These are phyloP conservation scores for Oryzias dopingdopingensis DNA, from an alignment of 2,797 vertebrate genomes.

Conservation along the genomic window DNA sequence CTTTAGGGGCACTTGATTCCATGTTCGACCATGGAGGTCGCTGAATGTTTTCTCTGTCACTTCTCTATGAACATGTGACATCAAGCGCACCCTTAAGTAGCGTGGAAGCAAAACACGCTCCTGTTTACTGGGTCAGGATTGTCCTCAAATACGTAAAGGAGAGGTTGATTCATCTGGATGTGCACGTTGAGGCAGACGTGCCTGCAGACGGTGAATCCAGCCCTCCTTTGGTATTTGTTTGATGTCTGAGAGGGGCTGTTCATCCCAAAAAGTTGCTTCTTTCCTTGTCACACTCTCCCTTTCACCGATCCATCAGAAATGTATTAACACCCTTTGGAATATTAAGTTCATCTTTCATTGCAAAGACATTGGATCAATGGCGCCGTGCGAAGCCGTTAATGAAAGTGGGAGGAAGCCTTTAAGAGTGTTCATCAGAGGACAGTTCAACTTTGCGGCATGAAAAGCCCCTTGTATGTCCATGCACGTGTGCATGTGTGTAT, in stretches of 20 bases:
- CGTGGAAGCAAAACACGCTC: constrained; percentile 41
- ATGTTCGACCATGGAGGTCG: constrained; percentile 46
- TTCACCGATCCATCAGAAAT: constrained; percentile 36
- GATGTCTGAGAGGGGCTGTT: constrained; percentile 57
- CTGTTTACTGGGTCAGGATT: constrained; percentile 74
- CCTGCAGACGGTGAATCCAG: constrained; percentile 60
- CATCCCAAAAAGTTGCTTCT: constrained; percentile 61
- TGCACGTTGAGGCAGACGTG: constrained; percentile 28
- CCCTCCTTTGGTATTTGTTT: constrained; percentile 70
- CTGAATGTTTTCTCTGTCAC: constrained; percentile 53
- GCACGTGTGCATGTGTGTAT: constrained; percentile 59
- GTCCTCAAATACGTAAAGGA: constrained; percentile 68
- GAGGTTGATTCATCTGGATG: constrained; percentile 64
- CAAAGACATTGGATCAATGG: constrained; percentile 17
- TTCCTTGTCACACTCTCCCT: constrained; percentile 41
- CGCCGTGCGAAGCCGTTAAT: constrained; percentile 29
- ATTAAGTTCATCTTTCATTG: constrained; percentile 35
- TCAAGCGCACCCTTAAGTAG: constrained; percentile 69
- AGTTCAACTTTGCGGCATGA: constrained; percentile 65
- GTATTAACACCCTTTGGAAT: constrained; percentile 20
- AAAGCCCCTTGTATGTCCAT: constrained; percentile 68
- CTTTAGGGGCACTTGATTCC: constrained; percentile 71
- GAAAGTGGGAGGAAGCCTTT: constrained; percentile 5
- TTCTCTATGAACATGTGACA: constrained; percentile 51
- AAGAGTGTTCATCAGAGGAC: constrained; percentile 37